These are phyloP conservation scores for Conus betulinus DNA, from an alignment of 1,140 invertebrate genomes.

Conservation along the genomic window DNA sequence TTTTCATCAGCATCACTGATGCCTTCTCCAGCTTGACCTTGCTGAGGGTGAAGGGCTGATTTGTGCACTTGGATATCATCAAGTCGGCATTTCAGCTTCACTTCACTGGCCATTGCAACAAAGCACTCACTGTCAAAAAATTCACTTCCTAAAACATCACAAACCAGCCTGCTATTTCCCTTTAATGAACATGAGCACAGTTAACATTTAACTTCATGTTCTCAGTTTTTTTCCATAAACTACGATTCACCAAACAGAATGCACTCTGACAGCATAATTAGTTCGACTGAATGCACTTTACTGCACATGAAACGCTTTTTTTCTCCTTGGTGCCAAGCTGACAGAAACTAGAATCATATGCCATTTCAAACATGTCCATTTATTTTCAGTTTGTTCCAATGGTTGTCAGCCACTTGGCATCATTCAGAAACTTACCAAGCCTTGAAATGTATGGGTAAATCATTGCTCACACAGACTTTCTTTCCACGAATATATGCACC, in stretches of 20 bases:
- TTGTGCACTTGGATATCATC: slow-evolving; percentile 39
- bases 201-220: not conserved
- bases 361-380: too few relatives aligned
- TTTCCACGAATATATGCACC: too few relatives aligned
- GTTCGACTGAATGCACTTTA: not conserved
- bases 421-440: too few relatives aligned
- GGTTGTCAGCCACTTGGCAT: too few relatives aligned
- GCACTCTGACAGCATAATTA: not conserved
- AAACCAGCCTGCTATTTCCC: not conserved
- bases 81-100: slow-evolving; percentile 37
- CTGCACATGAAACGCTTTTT: too few relatives aligned
- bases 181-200: not conserved
- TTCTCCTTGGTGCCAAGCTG: too few relatives aligned
- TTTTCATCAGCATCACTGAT: not conserved
- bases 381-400: too few relatives aligned
- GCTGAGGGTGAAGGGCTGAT: not conserved
- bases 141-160: not conserved
- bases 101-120: slow-evolving; percentile 31
- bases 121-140: not conserved
- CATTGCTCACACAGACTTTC: too few relatives aligned
- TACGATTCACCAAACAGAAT: not conserved
- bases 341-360: too few relatives aligned
- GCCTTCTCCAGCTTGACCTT: not conserved
- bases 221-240: not conserved
- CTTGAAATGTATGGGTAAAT: too few relatives aligned